These are phyloP conservation scores for Penaeus chinensis DNA, from an alignment of 1,140 invertebrate species.

Conservation along the genomic window DNA sequence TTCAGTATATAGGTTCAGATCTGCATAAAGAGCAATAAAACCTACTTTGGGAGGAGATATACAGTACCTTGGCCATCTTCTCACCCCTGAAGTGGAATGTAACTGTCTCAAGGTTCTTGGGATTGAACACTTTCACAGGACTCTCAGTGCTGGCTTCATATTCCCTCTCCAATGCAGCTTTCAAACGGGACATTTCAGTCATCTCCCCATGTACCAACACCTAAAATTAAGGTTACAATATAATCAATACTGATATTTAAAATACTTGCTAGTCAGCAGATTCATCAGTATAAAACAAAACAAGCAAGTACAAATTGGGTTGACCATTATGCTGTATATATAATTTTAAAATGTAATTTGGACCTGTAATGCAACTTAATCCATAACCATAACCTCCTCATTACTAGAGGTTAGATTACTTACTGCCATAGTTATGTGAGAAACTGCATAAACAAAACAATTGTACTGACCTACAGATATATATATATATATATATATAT, in stretches of 20 bases:
- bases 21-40: neutral
- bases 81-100: conserved; percentile 95
- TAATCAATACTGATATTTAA: neutral
- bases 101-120: conserved; percentile 93
- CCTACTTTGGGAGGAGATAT: conserved; percentile 65
- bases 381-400: too few species aligned
- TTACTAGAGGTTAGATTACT: too few species aligned
- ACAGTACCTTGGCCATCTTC: conserved; percentile 89
- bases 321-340: too few species aligned
- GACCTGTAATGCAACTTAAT: too few species aligned
- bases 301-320: too few species aligned
- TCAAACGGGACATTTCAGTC: conserved; percentile 97
- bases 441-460: too few species aligned
- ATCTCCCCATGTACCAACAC: conserved; percentile 98
- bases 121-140: conserved; percentile 94
- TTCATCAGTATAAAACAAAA: too few species aligned
- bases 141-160: conserved; percentile 83
- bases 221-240: conserved; percentile 67
- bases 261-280: neutral
- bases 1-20: too few species aligned
- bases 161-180: conserved; percentile 92
- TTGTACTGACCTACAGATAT: neutral
- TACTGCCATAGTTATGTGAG: too few species aligned
- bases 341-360: too few species aligned
- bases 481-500: neutral